Conservation (phyloP, 2,113 vertebrate species). For the Paedocypris sp. region DNA sequence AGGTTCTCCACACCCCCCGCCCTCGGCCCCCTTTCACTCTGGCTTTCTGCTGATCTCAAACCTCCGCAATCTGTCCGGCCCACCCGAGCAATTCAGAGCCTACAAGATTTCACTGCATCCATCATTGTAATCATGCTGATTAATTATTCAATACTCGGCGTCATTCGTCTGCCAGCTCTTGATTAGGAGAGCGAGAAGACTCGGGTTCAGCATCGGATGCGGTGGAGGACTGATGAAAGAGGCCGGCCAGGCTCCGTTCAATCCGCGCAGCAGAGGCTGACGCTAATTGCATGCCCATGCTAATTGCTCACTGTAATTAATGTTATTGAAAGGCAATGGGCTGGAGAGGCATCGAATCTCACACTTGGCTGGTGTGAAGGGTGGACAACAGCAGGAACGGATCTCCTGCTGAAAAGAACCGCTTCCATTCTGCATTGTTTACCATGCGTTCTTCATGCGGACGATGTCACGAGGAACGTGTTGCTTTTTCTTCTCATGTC, state of each 20-base stretch:
- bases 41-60: slow-evolving; percentile 7
- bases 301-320: slow-evolving; percentile 24
- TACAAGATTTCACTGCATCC: slow-evolving; percentile 51
- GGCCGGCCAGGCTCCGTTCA: neutral
- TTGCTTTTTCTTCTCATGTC: neutral
- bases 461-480: no score
- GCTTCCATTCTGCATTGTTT: no score
- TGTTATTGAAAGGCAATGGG: neutral
- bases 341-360: slow-evolving; percentile 4
- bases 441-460: no score
- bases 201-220: neutral
- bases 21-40: slow-evolving; percentile 21
- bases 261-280: neutral
- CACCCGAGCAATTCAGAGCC: neutral
- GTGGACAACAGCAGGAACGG: neutral
- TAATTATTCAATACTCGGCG: slow-evolving; percentile 61
- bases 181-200: slow-evolving; percentile 46
- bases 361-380: slow-evolving; percentile 9
- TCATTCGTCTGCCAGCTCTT: slow-evolving; percentile 50
- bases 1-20: slow-evolving; percentile 42
- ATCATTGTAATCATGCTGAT: slow-evolving; percentile 60
- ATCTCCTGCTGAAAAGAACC: neutral
- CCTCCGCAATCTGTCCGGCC: slow-evolving; percentile 3
- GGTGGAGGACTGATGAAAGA: slow-evolving; percentile 10
- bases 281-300: slow-evolving; percentile 17